A percentile compares a stretch with the other conserved stretches of the same genome.
Conservation (phyloP, 2,888 invertebrate genomes). For the Xestia sexstrigata region DNA sequence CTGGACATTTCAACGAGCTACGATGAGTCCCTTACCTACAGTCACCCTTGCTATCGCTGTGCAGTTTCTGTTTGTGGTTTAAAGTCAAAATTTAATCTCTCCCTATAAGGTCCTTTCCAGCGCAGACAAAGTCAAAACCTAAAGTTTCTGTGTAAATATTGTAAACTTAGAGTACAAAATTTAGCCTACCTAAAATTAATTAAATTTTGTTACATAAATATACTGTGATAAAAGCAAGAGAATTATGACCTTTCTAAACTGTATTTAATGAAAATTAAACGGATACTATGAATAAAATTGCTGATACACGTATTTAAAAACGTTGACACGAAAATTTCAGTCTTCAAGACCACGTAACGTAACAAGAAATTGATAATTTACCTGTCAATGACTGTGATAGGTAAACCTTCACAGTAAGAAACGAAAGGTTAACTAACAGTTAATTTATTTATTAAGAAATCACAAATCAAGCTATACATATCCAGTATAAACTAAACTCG, state of each 20-base stretch:
- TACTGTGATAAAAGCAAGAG: not conserved
- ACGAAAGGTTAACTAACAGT: not conserved
- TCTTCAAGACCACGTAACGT: not conserved
- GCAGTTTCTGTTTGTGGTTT: too few species aligned
- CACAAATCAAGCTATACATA: too few species aligned
- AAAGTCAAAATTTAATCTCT: too few species aligned
- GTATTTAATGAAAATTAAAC: not conserved
- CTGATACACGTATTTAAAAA: constrained; percentile 23
- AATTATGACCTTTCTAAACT: not conserved
- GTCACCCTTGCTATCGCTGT: too few species aligned
- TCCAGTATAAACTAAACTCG: too few species aligned
- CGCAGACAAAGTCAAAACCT: too few species aligned
- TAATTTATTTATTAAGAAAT: constrained; percentile 9
- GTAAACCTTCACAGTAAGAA: constrained; percentile 3
- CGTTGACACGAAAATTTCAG: constrained; percentile 40
- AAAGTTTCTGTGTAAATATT: too few species aligned
- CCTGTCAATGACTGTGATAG: constrained; percentile 27
- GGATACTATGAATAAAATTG: not conserved
- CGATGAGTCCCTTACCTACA: too few species aligned
- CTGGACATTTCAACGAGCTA: too few species aligned
- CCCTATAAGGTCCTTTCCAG: too few species aligned
- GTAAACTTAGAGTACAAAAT: not conserved
- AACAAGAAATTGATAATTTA: constrained; percentile 33
- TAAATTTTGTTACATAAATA: not conserved
- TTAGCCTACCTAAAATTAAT: not conserved